phyloP scores from a whole-genome alignment of 2,888 invertebrate genomes.

The Diadegma fenestrale region DNA sequence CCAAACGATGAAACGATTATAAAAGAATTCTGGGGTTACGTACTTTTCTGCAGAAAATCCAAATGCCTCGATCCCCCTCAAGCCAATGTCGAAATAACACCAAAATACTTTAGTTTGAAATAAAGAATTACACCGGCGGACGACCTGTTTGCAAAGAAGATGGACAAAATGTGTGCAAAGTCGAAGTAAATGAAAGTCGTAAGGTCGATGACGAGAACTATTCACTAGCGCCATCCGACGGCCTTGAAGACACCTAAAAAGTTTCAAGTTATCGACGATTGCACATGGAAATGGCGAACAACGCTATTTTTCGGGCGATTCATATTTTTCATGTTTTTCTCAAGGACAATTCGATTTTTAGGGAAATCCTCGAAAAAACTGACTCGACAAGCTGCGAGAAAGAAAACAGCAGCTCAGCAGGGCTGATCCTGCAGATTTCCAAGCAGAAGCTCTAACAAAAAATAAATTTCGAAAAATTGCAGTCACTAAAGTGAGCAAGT shows the following conservation, averaged over 20 bases:
- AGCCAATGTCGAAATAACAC: background rate
- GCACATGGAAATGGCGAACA: background rate
- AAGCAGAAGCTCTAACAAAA: background rate
- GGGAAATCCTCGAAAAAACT: background rate
- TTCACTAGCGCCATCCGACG: background rate
- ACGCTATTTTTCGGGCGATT: background rate
- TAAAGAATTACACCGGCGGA: slow-evolving; percentile 5
- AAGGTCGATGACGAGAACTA: background rate
- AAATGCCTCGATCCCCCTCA: background rate
- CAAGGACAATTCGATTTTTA: background rate
- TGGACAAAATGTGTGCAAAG: background rate
- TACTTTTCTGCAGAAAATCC: background rate
- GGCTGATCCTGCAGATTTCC: background rate
- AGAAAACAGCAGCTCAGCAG: background rate
- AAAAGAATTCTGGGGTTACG: background rate
- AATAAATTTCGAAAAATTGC: background rate
- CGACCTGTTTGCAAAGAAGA: background rate
- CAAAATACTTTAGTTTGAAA: background rate
- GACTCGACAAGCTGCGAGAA: background rate
- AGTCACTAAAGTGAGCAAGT: background rate
- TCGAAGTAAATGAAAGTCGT: background rate
- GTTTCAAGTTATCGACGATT: background rate
- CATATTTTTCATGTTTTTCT: background rate
- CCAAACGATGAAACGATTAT: background rate
- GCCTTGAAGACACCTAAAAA: background rate